Evolutionary conservation across 2,113 vertebrate genomes (phyloP).

Genomic region (Acanthisitta chloris): DNA sequence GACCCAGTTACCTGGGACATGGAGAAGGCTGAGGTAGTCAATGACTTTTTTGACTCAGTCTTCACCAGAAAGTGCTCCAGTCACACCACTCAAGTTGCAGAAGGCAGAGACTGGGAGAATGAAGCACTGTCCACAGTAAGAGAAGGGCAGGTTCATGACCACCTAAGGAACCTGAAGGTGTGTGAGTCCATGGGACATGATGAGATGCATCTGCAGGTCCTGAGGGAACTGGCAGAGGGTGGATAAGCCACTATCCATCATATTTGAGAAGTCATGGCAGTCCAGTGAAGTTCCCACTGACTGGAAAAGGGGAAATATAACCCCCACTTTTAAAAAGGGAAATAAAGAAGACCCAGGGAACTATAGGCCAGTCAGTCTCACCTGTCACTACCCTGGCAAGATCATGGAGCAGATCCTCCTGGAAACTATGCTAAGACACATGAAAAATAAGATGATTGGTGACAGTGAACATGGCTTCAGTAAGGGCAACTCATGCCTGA

Average conservation of each 20-base stretch:
- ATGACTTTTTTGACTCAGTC: neutral
- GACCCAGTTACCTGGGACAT: rapidly evolving
- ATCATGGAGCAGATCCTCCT: neutral
- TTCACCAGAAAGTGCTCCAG: neutral
- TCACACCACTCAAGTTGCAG: neutral
- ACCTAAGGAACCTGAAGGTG: neutral
- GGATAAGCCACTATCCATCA: neutral
- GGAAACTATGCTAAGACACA: neutral
- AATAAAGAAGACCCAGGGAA: neutral
- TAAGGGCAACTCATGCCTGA: neutral
- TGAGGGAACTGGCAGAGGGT: neutral
- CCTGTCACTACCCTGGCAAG: neutral
- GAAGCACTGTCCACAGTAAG: neutral
- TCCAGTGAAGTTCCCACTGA: neutral
- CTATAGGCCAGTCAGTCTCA: neutral
- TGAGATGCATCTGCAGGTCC: rapidly evolving
- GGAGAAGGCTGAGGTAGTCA: neutral
- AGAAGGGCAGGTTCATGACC: neutral
- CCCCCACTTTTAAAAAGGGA: neutral
- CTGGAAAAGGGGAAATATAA: neutral
- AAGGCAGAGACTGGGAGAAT: neutral
- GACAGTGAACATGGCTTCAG: neutral
- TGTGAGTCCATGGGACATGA: neutral
- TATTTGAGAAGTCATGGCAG: neutral
- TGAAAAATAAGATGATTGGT: neutral